Conservation (phyloP, 2,888 invertebrate species). For the Spilarctia lutea region DNA sequence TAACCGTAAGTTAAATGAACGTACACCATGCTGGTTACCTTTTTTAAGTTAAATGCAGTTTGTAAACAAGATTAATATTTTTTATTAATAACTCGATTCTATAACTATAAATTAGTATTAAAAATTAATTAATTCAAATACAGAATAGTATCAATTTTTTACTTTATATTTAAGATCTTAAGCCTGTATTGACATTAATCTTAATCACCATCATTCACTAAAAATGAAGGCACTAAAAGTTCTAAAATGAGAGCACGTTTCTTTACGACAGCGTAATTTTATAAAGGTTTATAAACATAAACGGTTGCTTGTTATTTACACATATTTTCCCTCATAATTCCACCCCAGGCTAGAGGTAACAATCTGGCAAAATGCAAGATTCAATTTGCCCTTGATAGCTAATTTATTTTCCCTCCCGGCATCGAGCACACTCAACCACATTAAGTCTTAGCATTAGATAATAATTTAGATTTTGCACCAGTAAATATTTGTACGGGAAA, state of each 20-base stretch:
- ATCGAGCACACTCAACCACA: conserved; percentile 58
- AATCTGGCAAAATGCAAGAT: conserved; percentile 76
- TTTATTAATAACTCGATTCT: not conserved
- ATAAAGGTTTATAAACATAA: conserved; percentile 17
- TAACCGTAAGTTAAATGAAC: not conserved
- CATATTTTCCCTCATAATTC: conserved; percentile 57
- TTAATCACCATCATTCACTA: not conserved
- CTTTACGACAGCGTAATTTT: not conserved
- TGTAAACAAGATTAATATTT: too few species aligned
- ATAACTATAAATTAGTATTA: not conserved
- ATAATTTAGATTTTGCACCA: conserved; percentile 24
- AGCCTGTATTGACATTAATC: not conserved
- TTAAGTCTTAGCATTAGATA: conserved; percentile 44
- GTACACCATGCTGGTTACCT: too few species aligned
- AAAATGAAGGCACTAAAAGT: not conserved
- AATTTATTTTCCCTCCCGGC: conserved; percentile 77
- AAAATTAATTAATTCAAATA: too few species aligned
- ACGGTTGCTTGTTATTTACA: conserved; percentile 38
- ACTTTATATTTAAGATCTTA: too few species aligned
- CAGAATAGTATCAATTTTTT: too few species aligned
- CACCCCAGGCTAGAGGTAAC: conserved; percentile 63
- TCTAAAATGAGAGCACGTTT: not conserved
- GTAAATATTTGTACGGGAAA: conserved; percentile 11
- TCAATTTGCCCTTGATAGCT: conserved; percentile 81
- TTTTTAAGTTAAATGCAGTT: too few species aligned